Conservation (phyloP, 2,113 vertebrate species). For the Boulengeromyrus knoepffleri region DNA sequence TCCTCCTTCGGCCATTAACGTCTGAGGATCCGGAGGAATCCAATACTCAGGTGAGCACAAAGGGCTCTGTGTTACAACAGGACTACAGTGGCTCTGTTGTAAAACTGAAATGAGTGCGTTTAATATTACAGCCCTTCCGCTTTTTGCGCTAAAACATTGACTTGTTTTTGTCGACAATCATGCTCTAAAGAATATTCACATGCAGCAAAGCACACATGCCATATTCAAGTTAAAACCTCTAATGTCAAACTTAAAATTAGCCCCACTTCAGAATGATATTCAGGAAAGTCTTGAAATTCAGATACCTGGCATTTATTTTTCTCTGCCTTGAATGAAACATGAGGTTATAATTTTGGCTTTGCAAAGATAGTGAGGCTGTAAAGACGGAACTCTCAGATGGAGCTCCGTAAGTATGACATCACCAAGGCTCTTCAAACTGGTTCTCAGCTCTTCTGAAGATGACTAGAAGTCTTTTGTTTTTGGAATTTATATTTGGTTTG, state of each 20-base stretch:
- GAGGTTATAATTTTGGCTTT: background rate
- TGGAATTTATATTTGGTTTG: background rate
- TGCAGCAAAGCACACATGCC: background rate
- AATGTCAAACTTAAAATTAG: background rate
- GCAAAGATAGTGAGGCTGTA: background rate
- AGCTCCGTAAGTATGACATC: background rate
- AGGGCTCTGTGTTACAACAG: background rate
- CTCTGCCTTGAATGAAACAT: background rate
- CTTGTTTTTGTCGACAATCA: background rate
- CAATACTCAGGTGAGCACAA: background rate
- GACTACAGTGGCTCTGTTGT: background rate
- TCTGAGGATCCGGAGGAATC: background rate
- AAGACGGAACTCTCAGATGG: background rate
- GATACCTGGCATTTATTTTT: background rate
- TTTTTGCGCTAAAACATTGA: background rate
- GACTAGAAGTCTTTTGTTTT: background rate
- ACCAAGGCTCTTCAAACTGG: background rate
- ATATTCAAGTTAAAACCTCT: background rate
- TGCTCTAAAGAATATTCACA: background rate
- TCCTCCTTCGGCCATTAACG: background rate
- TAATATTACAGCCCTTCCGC: background rate
- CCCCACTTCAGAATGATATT: background rate
- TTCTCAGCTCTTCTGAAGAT: background rate
- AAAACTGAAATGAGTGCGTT: background rate
- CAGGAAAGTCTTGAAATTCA: background rate